Percentiles rank a stretch among this genome's conserved stretches.
Conservation (phyloP, 2,797 vertebrate species). For the Liparis tanakae region DNA sequence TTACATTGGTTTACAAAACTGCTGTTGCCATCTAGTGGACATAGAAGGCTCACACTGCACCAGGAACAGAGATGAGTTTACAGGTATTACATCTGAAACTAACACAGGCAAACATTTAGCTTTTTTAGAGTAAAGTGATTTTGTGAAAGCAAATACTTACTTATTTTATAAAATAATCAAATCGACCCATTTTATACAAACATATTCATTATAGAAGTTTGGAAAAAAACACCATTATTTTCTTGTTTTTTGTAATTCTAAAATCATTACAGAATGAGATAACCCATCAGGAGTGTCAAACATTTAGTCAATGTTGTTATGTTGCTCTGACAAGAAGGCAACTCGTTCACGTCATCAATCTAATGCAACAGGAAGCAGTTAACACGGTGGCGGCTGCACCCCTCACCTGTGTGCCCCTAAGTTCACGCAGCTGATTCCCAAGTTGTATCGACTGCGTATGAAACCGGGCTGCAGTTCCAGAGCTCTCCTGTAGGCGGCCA, state of each 20-base stretch:
- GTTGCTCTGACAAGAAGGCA: not conserved
- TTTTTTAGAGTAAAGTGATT: not conserved
- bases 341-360: not conserved
- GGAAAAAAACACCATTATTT: not conserved
- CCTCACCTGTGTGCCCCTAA: constrained; percentile 95
- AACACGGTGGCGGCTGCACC: not conserved
- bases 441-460: constrained; percentile 96
- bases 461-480: constrained; percentile 97
- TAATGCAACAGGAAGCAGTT: not conserved
- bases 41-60: constrained; percentile 2
- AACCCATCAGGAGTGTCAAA: not conserved
- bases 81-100: not conserved
- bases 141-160: not conserved
- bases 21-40: constrained; percentile 40
- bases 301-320: not conserved
- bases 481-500: constrained; percentile 93
- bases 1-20: not conserved
- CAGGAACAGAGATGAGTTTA: not conserved
- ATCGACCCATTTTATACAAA: not conserved
- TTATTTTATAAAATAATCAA: too few relatives aligned
- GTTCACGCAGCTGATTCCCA: constrained; percentile 98
- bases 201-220: not conserved
- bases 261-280: not conserved
- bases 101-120: not conserved
- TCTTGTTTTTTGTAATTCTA: not conserved